Evolutionary conservation across 1,140 invertebrate genomes (phyloP).

Genomic region (Zaprionus tsacasi): DNA sequence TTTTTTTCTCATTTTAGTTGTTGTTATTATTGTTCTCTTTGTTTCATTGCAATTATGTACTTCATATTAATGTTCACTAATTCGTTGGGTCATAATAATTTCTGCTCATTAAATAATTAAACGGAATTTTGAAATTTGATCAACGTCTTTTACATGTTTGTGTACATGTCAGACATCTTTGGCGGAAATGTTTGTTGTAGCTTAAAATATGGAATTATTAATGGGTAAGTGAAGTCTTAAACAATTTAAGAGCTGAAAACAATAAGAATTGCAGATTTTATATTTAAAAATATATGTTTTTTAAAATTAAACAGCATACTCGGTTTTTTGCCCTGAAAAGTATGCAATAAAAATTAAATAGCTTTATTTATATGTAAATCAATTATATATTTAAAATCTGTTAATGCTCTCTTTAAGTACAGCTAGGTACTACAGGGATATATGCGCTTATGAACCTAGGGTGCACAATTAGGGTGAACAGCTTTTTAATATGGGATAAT

Average conservation of each 20-base stretch:
- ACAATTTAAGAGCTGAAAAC: not conserved
- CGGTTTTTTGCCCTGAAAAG: not conserved
- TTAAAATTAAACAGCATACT: too few relatives aligned
- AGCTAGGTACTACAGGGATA: not conserved
- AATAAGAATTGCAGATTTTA: not conserved
- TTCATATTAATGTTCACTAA: conserved; percentile 54
- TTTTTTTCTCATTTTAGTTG: conserved; percentile 29
- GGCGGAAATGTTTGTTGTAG: not conserved
- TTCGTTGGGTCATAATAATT: conserved; percentile 57
- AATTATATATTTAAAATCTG: not conserved
- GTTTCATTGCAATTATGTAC: conserved; percentile 48
- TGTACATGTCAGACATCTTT: conserved; percentile 33
- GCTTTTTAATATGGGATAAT: too few relatives aligned
- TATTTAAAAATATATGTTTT: too few relatives aligned
- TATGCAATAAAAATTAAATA: not conserved
- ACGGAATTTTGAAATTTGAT: conserved; percentile 23
- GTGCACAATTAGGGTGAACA: conserved; percentile 40
- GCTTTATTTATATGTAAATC: not conserved
- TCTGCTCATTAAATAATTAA: conserved; percentile 54
- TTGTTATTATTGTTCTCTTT: conserved; percentile 13
- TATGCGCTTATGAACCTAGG: conserved; percentile 12
- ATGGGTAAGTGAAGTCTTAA: not conserved
- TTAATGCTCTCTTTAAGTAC: too few relatives aligned
- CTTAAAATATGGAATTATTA: conserved; percentile 30
- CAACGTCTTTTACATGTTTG: conserved; percentile 36